Base-by-base conservation (phyloP, 2,113 vertebrate species). In the Holacanthus passer region DNA sequence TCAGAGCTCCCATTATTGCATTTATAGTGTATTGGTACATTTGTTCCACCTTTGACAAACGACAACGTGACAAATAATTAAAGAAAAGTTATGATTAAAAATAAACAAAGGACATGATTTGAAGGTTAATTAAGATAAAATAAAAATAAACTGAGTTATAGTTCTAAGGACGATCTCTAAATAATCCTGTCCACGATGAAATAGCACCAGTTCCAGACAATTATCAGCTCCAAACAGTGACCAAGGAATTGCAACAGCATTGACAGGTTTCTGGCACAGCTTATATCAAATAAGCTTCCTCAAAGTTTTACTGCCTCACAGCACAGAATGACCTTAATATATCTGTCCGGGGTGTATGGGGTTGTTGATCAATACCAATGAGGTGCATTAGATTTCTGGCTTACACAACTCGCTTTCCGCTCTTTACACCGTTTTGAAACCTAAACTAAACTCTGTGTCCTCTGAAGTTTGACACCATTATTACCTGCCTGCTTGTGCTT, bases 291-390 rank as follows among this genome's bases (percentile, higher is more conserved):
- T 70, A 67, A 78, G 3, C 39, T 52, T 77, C 76, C 81, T 81
- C 65, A 69, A 85, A 67, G 53, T 85, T 91, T 86, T 62, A 84
- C 62, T 48, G 50, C 75, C 43, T 80, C 72, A 48, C 31, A 72
- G 20, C 50, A 75, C 72, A 56, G 73, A 81, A 78, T 84, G 50
- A 81, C 78, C 71, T 77, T 70, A 39, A 79, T 87, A 71, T 74
- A 80, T 84, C 74, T 78, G 79, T 66, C 24, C 31, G 6, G 52
- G 65, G 37, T 31, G 78, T 41, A 64, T 5, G 31, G 60, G 45
- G 20, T n/a, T 35, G 35, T 75, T 86, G 76, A 86, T 90, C 85
- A 86, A 89, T 92, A 87, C 35, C 74, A 81, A 65, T 80, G 64
- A 87, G 68, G 43, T 2, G 1, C 39, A 70, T 27, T 50, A 29